phyloP scores from a whole-genome alignment of 2,888 invertebrate genomes.

The Chaetogeoica ovagalla region DNA sequence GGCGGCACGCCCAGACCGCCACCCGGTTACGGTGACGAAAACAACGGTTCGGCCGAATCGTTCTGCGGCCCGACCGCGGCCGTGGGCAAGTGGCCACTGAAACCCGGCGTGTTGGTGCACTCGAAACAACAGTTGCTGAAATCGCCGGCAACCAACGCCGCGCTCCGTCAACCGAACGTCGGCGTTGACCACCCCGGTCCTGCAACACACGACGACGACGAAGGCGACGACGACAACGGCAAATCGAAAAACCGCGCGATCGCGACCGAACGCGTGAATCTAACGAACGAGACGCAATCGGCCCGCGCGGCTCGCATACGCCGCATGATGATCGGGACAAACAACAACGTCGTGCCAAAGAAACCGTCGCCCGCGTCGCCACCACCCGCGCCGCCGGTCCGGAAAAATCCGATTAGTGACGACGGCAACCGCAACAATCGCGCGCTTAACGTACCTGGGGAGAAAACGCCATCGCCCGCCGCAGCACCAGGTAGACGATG shows the following conservation, averaged over 20 bases:
- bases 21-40: conserved; percentile 58
- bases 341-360: conserved; percentile 20
- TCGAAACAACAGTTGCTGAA: conserved; percentile 64
- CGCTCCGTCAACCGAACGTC: conserved; percentile 13
- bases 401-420: not conserved
- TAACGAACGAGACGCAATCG: conserved; percentile 57
- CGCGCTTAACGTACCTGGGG: not conserved
- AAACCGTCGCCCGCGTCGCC: conserved; percentile 34
- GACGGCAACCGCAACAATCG: not conserved
- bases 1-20: conserved; percentile 61
- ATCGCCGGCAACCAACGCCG: conserved; percentile 56
- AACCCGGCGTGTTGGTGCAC: conserved; percentile 85
- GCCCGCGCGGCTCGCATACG: conserved; percentile 57
- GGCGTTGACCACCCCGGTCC: too few relatives aligned
- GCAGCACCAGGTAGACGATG: conserved; percentile 26
- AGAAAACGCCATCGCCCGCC: not conserved
- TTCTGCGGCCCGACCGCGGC: not conserved
- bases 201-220: conserved; percentile 5
- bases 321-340: conserved; percentile 57
- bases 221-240: not conserved
- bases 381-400: conserved; percentile 29
- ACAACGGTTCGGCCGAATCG: conserved; percentile 40
- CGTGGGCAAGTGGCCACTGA: conserved; percentile 81
- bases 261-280: conserved; percentile 30
- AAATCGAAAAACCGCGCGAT: conserved; percentile 25